Evolutionary conservation across 1,140 invertebrate species (phyloP).

Genomic region (Pemphigus obesinymphae): DNA sequence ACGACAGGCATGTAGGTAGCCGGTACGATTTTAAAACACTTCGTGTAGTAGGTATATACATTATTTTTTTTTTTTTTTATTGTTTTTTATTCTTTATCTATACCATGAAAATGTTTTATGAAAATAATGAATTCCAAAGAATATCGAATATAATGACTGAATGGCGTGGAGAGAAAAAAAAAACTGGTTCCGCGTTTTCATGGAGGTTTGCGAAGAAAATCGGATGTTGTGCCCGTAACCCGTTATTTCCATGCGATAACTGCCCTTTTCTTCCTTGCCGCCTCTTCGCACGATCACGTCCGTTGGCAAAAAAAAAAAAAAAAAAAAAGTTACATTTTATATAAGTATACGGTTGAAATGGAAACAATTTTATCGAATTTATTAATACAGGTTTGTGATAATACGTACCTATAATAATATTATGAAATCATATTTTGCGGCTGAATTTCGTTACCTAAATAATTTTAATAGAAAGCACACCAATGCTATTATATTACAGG

Average conservation of each 20-base stretch:
- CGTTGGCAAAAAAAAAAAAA: background rate
- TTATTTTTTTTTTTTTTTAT: background rate
- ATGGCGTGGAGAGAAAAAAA: conserved; percentile 22
- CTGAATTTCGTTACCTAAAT: background rate
- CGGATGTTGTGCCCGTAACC: conserved; percentile 38
- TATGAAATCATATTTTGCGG: too few relatives aligned
- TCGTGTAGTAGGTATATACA: background rate
- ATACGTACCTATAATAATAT: too few relatives aligned
- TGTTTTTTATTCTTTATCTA: background rate
- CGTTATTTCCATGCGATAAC: conserved; percentile 11
- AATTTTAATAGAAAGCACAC: background rate
- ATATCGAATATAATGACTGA: background rate
- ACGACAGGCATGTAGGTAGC: background rate
- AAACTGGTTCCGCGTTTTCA: conserved; percentile 37
- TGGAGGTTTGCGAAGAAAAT: conserved; percentile 33
- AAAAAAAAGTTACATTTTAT: background rate
- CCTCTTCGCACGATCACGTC: background rate
- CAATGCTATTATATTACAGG: too few relatives aligned
- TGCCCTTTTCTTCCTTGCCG: background rate
- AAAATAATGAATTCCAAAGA: conserved; percentile 27
- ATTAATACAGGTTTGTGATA: background rate
- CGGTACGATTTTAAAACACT: background rate
- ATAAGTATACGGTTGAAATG: background rate
- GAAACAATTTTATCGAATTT: background rate
- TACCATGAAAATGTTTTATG: conserved; percentile 12